Evolutionary conservation across 2,888 invertebrate species (phyloP), one percentile per base, ranked within the genome.

Genomic region (Hemaris fuciformis): DNA sequence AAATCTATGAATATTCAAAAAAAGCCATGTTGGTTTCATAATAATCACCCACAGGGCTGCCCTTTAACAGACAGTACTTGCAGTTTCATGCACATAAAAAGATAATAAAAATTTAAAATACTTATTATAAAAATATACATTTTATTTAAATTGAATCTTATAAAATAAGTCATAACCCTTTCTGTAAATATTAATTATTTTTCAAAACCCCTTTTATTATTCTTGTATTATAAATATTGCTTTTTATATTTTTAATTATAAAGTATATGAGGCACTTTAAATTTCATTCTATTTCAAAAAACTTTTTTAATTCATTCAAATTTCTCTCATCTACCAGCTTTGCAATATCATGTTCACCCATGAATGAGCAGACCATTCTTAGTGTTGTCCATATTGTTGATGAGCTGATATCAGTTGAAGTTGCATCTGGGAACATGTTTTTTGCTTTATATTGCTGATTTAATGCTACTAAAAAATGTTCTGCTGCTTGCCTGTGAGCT

Each of bases 381-480:
- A 99, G 91, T 0, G 98, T 98, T 59, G 96, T 96, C 99, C 99
- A 99, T 83, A 99, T 98, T 43, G 97, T 97, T 71, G 98, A 96
- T 0, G 98, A 98, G 80, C 94, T 95, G 60, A 95, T 97, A 67
- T 94, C 93, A 62, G 71, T 75, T 15, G 71, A 68, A 43, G 78
- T 74, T 62, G 86, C 68, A 45, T 84, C 80, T 61, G 89, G 89
- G 63, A 84, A 82, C 79, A 75, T 86, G 72, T 68, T 89, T 69
- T 76, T 91, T 67, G 84, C 93, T 82, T 79, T 95, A 22, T 96
- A 95, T 91, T 99, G 99, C 85, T 98, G 96, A 86, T 98, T 98
- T 41, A 99, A 89, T 0, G 99, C 99, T 3, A 96, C 96, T 57
- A 99, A 86, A 75, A 99, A 96, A 91, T 99, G 99, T 84, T 99